These are phyloP conservation scores for Heliconius eleuchia DNA, from an alignment of 1,140 invertebrate species.

Conservation along the genomic window DNA sequence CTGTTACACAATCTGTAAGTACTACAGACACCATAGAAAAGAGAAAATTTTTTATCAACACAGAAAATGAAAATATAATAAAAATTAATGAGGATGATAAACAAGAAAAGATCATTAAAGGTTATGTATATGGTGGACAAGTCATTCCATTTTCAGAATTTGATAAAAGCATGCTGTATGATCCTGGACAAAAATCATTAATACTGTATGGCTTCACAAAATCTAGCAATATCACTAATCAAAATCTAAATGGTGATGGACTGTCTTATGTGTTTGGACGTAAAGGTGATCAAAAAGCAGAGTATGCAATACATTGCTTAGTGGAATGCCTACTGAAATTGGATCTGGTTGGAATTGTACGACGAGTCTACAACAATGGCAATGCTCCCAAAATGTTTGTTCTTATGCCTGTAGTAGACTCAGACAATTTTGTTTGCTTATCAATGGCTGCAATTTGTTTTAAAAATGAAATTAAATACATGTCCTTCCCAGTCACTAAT, in stretches of 20 bases:
- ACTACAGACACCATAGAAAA: constrained; percentile 54
- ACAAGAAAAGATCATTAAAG: constrained; percentile 53
- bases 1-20: constrained; percentile 55
- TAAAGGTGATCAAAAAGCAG: constrained; percentile 71
- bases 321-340: constrained; percentile 63
- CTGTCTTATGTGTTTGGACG: constrained; percentile 69
- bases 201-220: constrained; percentile 75
- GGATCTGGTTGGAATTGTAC: constrained; percentile 67
- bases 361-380: constrained; percentile 72
- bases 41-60: constrained; percentile 58
- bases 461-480: constrained; percentile 76
- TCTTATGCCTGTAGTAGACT: constrained; percentile 74
- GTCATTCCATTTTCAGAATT: constrained; percentile 68
- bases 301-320: constrained; percentile 66
- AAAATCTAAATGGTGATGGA: constrained; percentile 72
- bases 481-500: constrained; percentile 71
- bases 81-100: constrained; percentile 38
- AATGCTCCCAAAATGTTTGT: constrained; percentile 75
- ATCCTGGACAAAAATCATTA: constrained; percentile 68
- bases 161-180: constrained; percentile 71
- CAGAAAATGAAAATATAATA: constrained; percentile 56
- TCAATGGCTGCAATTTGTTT: constrained; percentile 70
- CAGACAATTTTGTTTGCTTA: constrained; percentile 63
- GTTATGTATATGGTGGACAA: constrained; percentile 71
- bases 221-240: constrained; percentile 66